Conservation (phyloP, 1,140 invertebrate genomes). For the Drosophila mayri region DNA sequence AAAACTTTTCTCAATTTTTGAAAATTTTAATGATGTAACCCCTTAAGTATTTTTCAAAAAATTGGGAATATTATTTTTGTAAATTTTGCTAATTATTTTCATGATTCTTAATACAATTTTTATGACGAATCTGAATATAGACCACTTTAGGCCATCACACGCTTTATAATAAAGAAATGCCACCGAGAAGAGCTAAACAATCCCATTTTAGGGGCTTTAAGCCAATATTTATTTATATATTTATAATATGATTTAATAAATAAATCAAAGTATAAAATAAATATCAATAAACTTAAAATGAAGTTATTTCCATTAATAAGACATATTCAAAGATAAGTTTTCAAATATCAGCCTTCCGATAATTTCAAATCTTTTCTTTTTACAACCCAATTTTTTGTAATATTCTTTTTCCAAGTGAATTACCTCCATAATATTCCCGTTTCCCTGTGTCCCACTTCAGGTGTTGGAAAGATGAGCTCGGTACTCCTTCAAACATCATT, state of each 20-base stretch:
- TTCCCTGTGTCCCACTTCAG: slow-evolving; percentile 61
- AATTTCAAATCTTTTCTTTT: neutral
- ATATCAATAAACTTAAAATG: neutral
- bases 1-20: neutral
- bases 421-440: slow-evolving; percentile 24
- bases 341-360: neutral
- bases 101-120: neutral
- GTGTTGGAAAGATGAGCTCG: slow-evolving; percentile 63
- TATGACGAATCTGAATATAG: neutral
- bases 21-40: too few relatives aligned
- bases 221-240: neutral
- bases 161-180: neutral
- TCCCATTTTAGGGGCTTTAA: neutral
- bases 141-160: neutral
- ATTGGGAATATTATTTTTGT: neutral
- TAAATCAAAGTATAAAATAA: neutral
- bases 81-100: neutral
- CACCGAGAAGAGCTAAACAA: neutral
- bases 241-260: neutral
- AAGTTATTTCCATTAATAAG: neutral
- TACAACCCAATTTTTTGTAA: neutral
- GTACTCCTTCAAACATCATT: slow-evolving; percentile 61
- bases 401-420: slow-evolving; percentile 19
- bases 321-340: accelerated
- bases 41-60: neutral